Evolutionary conservation across 1,140 invertebrate species (phyloP).

Genomic region (Atta cephalotes): DNA sequence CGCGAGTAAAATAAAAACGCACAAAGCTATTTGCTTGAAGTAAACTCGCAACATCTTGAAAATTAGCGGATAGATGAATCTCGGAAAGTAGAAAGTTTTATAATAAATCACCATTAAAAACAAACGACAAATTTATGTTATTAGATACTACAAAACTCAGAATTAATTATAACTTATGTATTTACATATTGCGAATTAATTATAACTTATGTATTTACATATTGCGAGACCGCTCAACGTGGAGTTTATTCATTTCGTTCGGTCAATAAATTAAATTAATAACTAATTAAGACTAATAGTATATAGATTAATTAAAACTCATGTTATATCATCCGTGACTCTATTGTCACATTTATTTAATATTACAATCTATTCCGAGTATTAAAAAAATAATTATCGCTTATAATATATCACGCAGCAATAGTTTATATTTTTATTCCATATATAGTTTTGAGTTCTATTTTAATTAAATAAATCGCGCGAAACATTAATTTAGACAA

Average conservation of each 20-base stretch:
- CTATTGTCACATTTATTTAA: background rate
- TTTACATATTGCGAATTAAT: conserved; percentile 33
- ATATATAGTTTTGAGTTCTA: background rate
- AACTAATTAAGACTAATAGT: conserved; percentile 1
- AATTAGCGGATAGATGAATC: background rate
- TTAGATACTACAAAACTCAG: background rate
- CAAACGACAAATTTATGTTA: background rate
- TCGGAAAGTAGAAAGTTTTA: background rate
- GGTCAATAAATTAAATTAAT: conserved; percentile 23
- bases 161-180: conserved; percentile 8
- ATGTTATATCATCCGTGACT: background rate
- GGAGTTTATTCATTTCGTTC: background rate
- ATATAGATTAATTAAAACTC: no score
- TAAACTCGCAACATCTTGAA: background rate
- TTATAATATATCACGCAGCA: background rate
- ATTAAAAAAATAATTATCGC: background rate
- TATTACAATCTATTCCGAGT: conserved; percentile 5
- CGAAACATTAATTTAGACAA: background rate
- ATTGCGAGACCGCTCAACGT: background rate
- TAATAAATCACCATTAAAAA: background rate
- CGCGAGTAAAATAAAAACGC: no score
- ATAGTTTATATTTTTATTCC: background rate
- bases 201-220: background rate
- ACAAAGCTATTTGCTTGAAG: no score
- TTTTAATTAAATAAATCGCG: background rate